Conservation (phyloP, 2,113 vertebrate genomes). For the Sisor rabdophorus region DNA sequence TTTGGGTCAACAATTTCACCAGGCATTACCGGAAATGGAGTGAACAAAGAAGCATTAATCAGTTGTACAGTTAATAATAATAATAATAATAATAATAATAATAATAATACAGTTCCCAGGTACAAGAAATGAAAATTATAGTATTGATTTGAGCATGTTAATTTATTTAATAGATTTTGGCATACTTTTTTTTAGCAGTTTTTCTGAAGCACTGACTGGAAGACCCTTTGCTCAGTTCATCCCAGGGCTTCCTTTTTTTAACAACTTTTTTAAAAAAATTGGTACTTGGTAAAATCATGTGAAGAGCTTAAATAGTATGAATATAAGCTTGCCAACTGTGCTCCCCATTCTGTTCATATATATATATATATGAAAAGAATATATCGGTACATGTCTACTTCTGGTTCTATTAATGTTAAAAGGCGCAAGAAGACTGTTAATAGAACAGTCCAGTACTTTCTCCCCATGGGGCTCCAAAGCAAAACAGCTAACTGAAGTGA, state of each 20-base stretch:
- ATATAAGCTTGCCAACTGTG: too few relatives aligned
- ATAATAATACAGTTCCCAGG: neutral
- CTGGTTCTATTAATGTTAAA: constrained; percentile 34
- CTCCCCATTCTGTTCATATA: too few relatives aligned
- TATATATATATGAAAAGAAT: neutral
- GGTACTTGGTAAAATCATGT: neutral
- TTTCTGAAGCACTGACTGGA: neutral
- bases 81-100: too few relatives aligned
- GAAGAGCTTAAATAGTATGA: neutral
- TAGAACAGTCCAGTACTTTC: constrained; percentile 6
- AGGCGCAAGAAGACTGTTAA: neutral
- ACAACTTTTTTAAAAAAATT: too few relatives aligned
- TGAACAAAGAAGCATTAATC: neutral
- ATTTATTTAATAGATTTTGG: neutral
- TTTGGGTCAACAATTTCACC: neutral
- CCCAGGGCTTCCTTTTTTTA: neutral
- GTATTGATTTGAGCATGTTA: neutral
- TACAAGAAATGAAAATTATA: too few relatives aligned
- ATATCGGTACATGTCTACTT: constrained; percentile 27
- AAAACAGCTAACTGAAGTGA: constrained; percentile 45
- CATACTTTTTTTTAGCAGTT: neutral
- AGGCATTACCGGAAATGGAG: neutral
- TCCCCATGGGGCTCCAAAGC: constrained; percentile 31
- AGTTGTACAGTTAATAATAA: neutral
- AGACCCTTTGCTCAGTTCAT: neutral